Evolutionary conservation across 2,888 invertebrate species (phyloP), one percentile per base, ranked within the genome.

Genomic region (Empis livida): DNA sequence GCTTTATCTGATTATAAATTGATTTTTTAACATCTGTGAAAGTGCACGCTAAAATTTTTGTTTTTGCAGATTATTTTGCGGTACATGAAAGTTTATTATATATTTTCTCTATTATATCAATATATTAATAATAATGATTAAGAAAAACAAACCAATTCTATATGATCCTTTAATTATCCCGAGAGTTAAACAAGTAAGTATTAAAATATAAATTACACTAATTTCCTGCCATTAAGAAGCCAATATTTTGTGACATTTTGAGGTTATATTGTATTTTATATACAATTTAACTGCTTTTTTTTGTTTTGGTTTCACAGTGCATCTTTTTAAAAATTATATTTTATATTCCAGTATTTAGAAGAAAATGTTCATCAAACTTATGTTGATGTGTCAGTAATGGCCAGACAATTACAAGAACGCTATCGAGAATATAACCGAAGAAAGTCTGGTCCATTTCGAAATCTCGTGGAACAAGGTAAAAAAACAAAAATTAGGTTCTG

Each of bases 321-420:
- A 20, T 5, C 3, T 20, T n/a, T n/a, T 8, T 35, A 8, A 35
- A n/a, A n/a, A 5, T 8, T 35, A 5, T 30, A 37, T 30, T 38
- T 41, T 44, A 54, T 49, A 46, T 69, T 71, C 39, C 57, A 85
- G 77, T 89, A 89, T 64, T 74, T 90, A 58, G 84, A 84, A 54
- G 82, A 82, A 57, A 85, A 88, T 71, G 82, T 82, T 52, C 81
- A 85, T 59, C 81, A 84, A 68, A 81, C 82, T 9, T 85, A 81
- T 63, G 78, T 90, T 54, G 87, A 90, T 73, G 82, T 89, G 49
- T 80, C 82, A 62, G 79, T 81, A 61, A 88, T 91, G 85, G 84
- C 88, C 57, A 83, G 84, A 64, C 77, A 79, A 57, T 73, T 91
- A 45, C 84, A 85, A 71, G 77, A 75, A 58, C 78, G 78, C 57